These are phyloP conservation scores for Cephus pulcher DNA, from an alignment of 2,888 invertebrate species.

Conservation along the genomic window DNA sequence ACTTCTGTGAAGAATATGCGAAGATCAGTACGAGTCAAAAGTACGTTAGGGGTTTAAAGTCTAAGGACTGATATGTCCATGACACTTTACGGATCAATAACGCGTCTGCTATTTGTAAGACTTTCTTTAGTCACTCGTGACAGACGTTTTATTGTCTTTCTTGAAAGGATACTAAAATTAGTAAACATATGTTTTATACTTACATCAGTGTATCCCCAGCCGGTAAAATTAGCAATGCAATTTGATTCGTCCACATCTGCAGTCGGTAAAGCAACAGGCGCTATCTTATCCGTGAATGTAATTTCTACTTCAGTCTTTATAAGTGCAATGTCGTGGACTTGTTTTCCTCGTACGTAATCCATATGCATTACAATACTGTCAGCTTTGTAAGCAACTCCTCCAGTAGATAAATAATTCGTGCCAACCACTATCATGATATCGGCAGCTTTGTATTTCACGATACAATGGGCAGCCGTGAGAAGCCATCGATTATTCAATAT, in stretches of 20 bases:
- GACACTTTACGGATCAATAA: too few species aligned
- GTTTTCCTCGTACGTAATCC: slow-evolving; percentile 13
- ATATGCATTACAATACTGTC: slow-evolving; percentile 23
- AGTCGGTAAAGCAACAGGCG: slow-evolving; percentile 63
- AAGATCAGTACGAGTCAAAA: too few species aligned
- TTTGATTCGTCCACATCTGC: slow-evolving; percentile 57
- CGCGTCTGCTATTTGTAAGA: too few species aligned
- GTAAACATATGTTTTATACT: slow-evolving; percentile 34
- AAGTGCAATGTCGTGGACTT: slow-evolving; percentile 33
- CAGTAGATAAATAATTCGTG: slow-evolving; percentile 22
- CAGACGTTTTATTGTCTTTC: too few species aligned
- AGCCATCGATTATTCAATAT: slow-evolving; percentile 34
- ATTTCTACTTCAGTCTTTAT: slow-evolving; percentile 21
- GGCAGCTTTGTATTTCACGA: slow-evolving; percentile 21
- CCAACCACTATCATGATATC: slow-evolving; percentile 31
- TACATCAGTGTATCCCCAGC: slow-evolving; percentile 69
- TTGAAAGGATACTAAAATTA: background rate
- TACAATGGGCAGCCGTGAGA: slow-evolving; percentile 35
- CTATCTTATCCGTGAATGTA: slow-evolving; percentile 47
- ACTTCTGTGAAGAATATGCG: slow-evolving; percentile 54
- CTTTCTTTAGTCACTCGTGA: too few species aligned
- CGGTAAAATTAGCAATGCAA: slow-evolving; percentile 63
- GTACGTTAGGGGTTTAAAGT: too few species aligned
- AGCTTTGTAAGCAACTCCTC: slow-evolving; percentile 27
- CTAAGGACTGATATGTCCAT: too few species aligned